These are phyloP conservation scores for Coendou prehensilis DNA, from an alignment of 2,797 vertebrate genomes.

Conservation along the genomic window DNA sequence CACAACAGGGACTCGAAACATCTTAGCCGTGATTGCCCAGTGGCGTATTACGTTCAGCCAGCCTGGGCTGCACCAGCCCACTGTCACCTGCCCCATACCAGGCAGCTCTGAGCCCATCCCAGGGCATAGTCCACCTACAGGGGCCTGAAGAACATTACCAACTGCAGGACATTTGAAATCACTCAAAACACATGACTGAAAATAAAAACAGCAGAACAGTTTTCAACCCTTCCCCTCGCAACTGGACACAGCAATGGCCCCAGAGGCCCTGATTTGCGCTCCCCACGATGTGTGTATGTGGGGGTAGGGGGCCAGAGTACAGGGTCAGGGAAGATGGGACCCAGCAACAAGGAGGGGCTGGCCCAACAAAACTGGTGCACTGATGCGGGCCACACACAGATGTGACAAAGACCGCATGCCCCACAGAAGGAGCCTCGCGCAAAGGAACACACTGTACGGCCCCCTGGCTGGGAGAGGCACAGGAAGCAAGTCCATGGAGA, in stretches of 20 bases:
- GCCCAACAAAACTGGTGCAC: background rate
- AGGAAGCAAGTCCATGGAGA: background rate
- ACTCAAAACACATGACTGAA: background rate
- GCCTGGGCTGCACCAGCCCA: background rate
- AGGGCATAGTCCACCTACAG: background rate
- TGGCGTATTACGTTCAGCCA: background rate
- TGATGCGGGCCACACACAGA: background rate
- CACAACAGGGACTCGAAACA: background rate
- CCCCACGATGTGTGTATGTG: background rate
- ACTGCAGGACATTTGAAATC: background rate
- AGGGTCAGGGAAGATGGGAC: background rate
- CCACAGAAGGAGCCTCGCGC: background rate
- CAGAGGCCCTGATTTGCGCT: background rate
- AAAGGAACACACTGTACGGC: accelerated
- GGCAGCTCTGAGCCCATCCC: background rate
- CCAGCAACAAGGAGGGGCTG: background rate
- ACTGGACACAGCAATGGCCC: background rate
- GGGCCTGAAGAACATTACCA: background rate
- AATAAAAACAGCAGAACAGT: no score
- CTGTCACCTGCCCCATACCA: background rate
- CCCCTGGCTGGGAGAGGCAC: background rate
- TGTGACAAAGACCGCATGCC: accelerated
- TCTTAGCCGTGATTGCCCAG: background rate
- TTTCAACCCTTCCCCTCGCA: background rate
- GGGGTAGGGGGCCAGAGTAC: no score